Percentiles rank a stretch among this genome's conserved stretches.
Evolutionary conservation across 2,797 vertebrate genomes (phyloP).

Genomic region (Rhinatrema bivittatum): DNA sequence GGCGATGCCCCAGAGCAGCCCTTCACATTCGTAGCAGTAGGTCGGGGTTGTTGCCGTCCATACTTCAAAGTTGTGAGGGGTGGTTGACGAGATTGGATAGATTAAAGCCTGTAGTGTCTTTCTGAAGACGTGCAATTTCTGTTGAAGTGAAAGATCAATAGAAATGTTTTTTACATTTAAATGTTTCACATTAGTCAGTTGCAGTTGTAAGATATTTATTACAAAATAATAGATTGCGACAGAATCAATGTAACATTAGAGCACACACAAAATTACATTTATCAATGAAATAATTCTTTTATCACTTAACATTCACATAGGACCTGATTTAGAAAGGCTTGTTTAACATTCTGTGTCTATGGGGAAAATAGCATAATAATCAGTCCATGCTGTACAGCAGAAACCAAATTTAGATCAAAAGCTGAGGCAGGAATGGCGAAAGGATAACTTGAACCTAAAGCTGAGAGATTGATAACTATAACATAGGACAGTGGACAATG

Average conservation of each 20-base stretch:
- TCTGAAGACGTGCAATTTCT: constrained; percentile 94
- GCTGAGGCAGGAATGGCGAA: too few relatives aligned
- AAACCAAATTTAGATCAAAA: too few relatives aligned
- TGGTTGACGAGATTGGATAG: constrained; percentile 95
- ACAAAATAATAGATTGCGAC: background rate
- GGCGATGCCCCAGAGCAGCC: constrained; percentile 94
- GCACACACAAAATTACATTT: background rate
- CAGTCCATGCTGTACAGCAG: too few relatives aligned
- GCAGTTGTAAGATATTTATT: background rate
- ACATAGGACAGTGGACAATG: too few relatives aligned
- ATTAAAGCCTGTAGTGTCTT: constrained; percentile 95
- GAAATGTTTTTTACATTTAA: background rate
- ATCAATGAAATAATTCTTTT: background rate
- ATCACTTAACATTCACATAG: background rate
- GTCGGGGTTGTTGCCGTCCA: constrained; percentile 96
- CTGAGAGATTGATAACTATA: too few relatives aligned
- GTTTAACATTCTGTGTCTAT: background rate
- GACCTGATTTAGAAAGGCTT: background rate
- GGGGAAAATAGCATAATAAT: too few relatives aligned
- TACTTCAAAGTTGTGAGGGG: constrained; percentile 93
- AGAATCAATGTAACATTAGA: background rate
- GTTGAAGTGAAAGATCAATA: constrained; percentile 3
- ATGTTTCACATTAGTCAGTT: background rate
- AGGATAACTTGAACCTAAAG: too few relatives aligned
- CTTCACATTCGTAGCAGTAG: constrained; percentile 96